Conservation (phyloP, 2,888 invertebrate genomes). For the Dryobota labecula region DNA sequence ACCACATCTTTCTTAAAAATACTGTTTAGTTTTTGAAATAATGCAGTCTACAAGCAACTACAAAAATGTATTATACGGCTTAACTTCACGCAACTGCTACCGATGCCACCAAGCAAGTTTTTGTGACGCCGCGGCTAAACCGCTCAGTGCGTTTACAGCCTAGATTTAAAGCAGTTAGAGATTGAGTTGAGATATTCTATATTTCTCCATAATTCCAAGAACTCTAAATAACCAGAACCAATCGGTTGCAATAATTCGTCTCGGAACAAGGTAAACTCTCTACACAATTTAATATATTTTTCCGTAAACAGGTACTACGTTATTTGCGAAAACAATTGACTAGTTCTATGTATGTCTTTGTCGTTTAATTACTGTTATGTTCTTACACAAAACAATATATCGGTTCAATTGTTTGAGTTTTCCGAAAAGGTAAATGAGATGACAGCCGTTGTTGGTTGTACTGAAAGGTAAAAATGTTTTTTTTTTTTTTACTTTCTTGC, state of each 20-base stretch:
- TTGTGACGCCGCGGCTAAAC: not conserved
- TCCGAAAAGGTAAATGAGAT: not conserved
- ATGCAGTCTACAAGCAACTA: not conserved
- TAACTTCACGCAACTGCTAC: not conserved
- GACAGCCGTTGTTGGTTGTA: not conserved
- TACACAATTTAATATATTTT: slow-evolving; percentile 29
- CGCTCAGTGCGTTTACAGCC: slow-evolving; percentile 32
- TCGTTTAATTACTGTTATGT: slow-evolving; percentile 13
- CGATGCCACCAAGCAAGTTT: not conserved
- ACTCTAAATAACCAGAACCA: slow-evolving; percentile 43
- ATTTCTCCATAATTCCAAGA: slow-evolving; percentile 35
- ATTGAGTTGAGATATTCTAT: slow-evolving; percentile 34
- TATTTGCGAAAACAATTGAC: slow-evolving; percentile 25
- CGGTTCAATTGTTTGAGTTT: not conserved
- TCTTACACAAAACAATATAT: slow-evolving; percentile 10
- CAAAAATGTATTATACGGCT: no score
- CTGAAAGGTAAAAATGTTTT: no score
- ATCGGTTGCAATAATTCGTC: slow-evolving; percentile 31
- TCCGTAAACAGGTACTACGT: slow-evolving; percentile 42
- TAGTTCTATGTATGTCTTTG: slow-evolving; percentile 33
- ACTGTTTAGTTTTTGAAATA: not conserved
- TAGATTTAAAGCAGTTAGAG: slow-evolving; percentile 27
- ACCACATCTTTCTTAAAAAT: not conserved
- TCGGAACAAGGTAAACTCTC: slow-evolving; percentile 24
- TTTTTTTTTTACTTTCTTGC: no score